A percentile compares a stretch with the other conserved stretches of the same genome.
These are phyloP conservation scores for Mesochorus sp. DNA, from an alignment of 2,888 invertebrate species.

Conservation along the genomic window DNA sequence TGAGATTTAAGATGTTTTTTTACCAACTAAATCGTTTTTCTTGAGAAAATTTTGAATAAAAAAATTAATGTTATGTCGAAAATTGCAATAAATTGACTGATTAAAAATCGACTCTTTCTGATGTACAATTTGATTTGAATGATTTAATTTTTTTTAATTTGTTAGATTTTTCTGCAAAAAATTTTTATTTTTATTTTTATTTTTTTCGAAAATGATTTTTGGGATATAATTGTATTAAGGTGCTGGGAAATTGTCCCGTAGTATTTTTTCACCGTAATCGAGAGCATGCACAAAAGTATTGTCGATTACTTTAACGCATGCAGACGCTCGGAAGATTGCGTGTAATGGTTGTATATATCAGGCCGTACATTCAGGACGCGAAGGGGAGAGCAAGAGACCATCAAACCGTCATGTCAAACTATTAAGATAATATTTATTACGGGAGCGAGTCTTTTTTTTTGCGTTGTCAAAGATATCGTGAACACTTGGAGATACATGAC, in stretches of 20 bases:
- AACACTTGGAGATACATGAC: too few species aligned
- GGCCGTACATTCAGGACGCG: constrained; percentile 12
- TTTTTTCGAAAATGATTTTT: too few species aligned
- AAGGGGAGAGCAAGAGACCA: constrained; percentile 22
- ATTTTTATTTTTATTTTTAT: neutral
- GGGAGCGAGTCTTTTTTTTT: constrained; percentile 38
- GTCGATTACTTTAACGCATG: constrained; percentile 2
- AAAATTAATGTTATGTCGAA: too few species aligned
- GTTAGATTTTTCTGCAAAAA: neutral
- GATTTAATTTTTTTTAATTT: neutral
- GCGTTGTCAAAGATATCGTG: constrained; percentile 6
- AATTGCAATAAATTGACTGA: too few species aligned
- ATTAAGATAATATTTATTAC: constrained; percentile 54
- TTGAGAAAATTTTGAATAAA: too few species aligned
- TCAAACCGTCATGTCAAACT: constrained; percentile 27
- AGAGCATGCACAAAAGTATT: neutral
- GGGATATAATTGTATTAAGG: too few species aligned
- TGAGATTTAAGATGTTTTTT: too few species aligned
- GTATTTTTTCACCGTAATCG: neutral
- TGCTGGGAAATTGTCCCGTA: too few species aligned
- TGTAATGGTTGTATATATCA: neutral
- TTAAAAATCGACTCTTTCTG: too few species aligned
- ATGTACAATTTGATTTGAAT: too few species aligned
- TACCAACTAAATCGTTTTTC: too few species aligned
- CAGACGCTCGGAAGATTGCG: constrained; percentile 8